Base-by-base conservation (phyloP, 1,140 invertebrate species). In the Pogonomyrmex californicus region DNA sequence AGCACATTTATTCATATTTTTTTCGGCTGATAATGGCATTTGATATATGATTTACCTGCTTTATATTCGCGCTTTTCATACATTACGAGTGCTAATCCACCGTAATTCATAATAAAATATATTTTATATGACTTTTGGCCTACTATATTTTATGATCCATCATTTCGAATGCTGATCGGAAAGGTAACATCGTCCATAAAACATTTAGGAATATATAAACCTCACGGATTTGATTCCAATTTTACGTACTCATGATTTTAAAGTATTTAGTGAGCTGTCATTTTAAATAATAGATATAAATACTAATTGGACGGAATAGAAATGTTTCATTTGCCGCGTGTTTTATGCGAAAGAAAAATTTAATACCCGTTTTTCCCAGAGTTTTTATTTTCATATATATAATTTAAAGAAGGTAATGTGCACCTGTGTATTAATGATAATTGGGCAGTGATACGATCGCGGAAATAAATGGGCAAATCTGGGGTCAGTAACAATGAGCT, bases 21-120 rank as follows among this genome's bases (percentile, higher is more conserved):
- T 62, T 73, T 73, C 23, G 30, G 14, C 23, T 41, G 54, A 66
- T 73, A 73, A 83, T 83, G 36, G 12, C 12, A 75, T 75, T 73
- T 75, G 68, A 75, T 83, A 47, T 75, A 83, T 62, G 41, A 83
- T 83, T 83, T 75, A 83, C 41, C 51, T 60, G 68, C 17, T 83
- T 83, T 73, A 44, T 54, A 83, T 83, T 83, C 33, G 47, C 54
- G 41, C 56, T 83, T 75, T 63, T 60, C 79, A 83, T 83, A 56
- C 17, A 56, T 83, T 60, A 56, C 54, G 44, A 75, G 56, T 38
- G 54, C 68, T 83, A 83, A 83, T 83, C 68, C 54, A 60, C 41
- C 54, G 68, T 83, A 83, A 83, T 83, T 60, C 47, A 56, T 83
- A 83, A 75, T 75, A 83, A 83, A 75, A 83, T 83, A 83, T 60